Evolutionary conservation across 2,888 invertebrate species (phyloP), one percentile per base, ranked within the genome.

Genomic region (Deilephila porcellus): DNA sequence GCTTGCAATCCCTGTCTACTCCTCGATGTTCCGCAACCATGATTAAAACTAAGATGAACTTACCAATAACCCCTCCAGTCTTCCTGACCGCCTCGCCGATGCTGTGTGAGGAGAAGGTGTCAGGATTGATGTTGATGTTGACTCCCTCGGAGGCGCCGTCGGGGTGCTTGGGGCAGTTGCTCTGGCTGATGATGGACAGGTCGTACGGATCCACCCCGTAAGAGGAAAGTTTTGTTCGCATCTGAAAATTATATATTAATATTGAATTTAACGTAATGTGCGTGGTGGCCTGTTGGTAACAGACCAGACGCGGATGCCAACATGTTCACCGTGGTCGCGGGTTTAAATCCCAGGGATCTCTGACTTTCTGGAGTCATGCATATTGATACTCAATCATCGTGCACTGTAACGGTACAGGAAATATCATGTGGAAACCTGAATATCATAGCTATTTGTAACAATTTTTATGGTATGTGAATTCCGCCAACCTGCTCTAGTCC

Each of bases 161-260:
- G 82, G 95, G 93, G 76, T 96, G 96, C 17, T 89, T 88, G 0
- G 97, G 97, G 87, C 98, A 98, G 20, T 96, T 95, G 34, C 83
- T 95, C 86, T 98, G 98, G 7, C 96, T 95, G 78, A 98, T 96
- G 79, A 97, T 96, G 76, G 97, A 97, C 77, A 98, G 89, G 82
- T 97, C 97, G 88, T 95, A 97, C 0, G 97, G 97, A 88, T 97
- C 96, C n/a, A 98, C 96, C 67, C 97, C 96, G 84, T 93, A 96
- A 0, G 93, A 91, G 0, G 95, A 89, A 75, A 98, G 86, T 80
- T 95, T 96, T 20, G 95, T 91, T 34, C 97, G 96, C 85, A 97
- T 88, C 96, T 97, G 88, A 17, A 73, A 63, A 53, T 37, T 4
- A 34, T 3, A 67, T 19, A 67, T 56, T 19, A n/a, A 59, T n/a